These are phyloP conservation scores for Sebastiscus albofasciatus DNA, from an alignment of 2,797 vertebrate species.

Conservation along the genomic window DNA sequence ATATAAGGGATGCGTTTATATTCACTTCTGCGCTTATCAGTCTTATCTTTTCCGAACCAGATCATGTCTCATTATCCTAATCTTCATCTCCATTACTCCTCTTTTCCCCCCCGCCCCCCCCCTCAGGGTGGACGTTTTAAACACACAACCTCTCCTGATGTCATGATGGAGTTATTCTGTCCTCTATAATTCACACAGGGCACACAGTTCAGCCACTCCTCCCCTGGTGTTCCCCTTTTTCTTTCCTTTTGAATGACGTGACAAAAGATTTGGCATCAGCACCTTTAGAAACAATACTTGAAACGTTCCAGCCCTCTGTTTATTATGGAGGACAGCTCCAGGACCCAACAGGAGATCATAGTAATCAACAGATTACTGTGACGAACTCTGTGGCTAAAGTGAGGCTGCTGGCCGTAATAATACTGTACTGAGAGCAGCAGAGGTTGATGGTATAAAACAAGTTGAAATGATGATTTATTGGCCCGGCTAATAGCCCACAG, in stretches of 20 bases:
- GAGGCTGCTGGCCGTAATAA: background rate
- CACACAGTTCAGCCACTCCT: slow-evolving; percentile 58
- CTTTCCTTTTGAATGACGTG: slow-evolving; percentile 35
- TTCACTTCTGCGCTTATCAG: background rate
- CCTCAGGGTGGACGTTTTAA: slow-evolving; percentile 51
- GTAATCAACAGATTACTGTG: slow-evolving; percentile 45
- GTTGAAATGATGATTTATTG: slow-evolving; percentile 61
- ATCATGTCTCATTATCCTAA: slow-evolving; percentile 47
- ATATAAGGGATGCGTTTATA: background rate
- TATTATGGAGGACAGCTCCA: slow-evolving; percentile 3
- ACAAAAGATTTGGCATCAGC: slow-evolving; percentile 42
- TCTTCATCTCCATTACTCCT: slow-evolving; percentile 23
- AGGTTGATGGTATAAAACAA: slow-evolving; percentile 19
- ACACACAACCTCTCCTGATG: slow-evolving; percentile 40
- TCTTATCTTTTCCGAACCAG: slow-evolving; percentile 14
- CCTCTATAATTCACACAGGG: slow-evolving; percentile 64
- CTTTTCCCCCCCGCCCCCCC: background rate
- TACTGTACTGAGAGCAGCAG: background rate
- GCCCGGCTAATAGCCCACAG: slow-evolving; percentile 35
- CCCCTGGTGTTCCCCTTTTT: slow-evolving; percentile 10
- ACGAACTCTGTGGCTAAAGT: slow-evolving; percentile 13
- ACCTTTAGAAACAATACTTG: slow-evolving; percentile 34
- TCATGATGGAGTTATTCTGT: slow-evolving; percentile 59
- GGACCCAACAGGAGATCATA: slow-evolving; percentile 29
- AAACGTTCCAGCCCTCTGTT: slow-evolving; percentile 37